phyloP scores from a whole-genome alignment of 2,888 invertebrate genomes.

The Lumbricus terrestris region DNA sequence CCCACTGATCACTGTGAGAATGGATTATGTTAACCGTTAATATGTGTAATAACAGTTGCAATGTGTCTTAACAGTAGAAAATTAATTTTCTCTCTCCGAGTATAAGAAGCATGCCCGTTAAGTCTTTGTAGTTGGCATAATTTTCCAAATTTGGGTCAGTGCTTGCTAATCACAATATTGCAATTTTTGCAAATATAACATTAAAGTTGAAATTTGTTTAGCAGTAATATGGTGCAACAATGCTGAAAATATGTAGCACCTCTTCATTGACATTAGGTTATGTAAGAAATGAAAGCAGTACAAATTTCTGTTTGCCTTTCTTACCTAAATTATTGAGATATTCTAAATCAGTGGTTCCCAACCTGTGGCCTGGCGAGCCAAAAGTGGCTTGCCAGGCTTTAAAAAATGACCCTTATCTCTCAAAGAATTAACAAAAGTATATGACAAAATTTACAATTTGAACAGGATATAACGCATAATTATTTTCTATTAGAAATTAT shows the following conservation, averaged over 20 bases:
- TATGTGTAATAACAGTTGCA: no score
- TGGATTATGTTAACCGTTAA: no score
- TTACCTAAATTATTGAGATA: background rate
- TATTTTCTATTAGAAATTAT: no score
- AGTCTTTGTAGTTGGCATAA: background rate
- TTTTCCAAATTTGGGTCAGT: background rate
- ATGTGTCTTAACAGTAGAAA: no score
- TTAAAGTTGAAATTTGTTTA: background rate
- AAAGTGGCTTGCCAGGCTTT: no score
- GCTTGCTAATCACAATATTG: background rate
- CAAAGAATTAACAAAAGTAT: no score
- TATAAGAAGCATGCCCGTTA: background rate
- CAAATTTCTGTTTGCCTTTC: background rate
- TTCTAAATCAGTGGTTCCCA: no score
- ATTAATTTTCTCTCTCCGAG: background rate
- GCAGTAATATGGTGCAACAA: background rate
- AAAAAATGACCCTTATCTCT: no score
- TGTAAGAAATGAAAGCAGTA: background rate
- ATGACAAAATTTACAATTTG: no score
- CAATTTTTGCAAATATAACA: background rate
- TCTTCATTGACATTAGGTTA: background rate
- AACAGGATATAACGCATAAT: no score
- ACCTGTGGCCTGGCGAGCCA: no score
- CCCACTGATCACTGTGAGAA: no score
- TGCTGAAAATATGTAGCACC: background rate